These are phyloP conservation scores for Ginglymostoma cirratum DNA, from an alignment of 2,113 vertebrate species.

Conservation along the genomic window DNA sequence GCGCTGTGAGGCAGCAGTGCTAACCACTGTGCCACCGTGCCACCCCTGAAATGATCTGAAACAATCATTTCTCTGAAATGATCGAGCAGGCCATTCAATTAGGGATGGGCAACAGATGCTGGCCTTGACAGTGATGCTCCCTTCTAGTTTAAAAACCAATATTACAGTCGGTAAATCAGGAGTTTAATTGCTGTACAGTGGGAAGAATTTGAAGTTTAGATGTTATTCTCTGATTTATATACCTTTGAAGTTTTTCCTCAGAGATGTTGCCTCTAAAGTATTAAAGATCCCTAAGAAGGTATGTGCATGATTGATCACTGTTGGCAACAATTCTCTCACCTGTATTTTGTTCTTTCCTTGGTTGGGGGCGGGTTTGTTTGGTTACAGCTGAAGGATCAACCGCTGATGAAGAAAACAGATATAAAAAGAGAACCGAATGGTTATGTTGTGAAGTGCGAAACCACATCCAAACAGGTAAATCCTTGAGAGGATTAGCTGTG, in stretches of 20 bases:
- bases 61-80: no score
- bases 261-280: neutral
- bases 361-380: neutral
- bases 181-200: neutral
- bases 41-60: no score
- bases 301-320: neutral
- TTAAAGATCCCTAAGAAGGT: neutral
- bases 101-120: no score
- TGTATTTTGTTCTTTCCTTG: neutral
- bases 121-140: no score
- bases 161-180: neutral
- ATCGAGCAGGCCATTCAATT: no score
- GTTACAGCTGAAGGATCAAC: conserved; percentile 57
- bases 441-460: conserved; percentile 58
- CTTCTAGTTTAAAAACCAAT: no score
- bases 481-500: neutral
- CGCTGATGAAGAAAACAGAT: conserved; percentile 59
- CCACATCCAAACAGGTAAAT: conserved; percentile 69
- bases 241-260: neutral
- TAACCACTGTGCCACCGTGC: no score
- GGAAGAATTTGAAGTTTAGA: neutral
- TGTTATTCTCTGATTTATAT: neutral
- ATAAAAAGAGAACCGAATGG: conserved; percentile 55
- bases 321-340: neutral
- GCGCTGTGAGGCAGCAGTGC: no score